phyloP scores from a whole-genome alignment of 1,140 invertebrate species.

The Leptoteleia sp. region DNA sequence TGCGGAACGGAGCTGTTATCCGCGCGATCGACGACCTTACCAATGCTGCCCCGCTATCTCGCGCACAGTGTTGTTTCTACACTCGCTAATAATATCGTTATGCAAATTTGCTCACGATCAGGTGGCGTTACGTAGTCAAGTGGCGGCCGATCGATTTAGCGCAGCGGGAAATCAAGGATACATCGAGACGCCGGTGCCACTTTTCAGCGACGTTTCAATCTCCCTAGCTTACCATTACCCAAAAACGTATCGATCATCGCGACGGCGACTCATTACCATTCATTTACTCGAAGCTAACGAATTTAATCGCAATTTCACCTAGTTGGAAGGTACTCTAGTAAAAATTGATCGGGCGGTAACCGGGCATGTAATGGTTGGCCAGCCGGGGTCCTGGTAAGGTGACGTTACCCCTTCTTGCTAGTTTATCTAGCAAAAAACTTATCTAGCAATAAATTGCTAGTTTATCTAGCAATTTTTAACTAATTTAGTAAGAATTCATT shows the following conservation, averaged over 20 bases:
- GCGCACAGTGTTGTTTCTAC: constrained; percentile 63
- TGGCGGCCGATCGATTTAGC: constrained; percentile 31
- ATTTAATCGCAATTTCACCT: no score
- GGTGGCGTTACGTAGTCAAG: constrained; percentile 51
- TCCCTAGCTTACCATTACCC: constrained; percentile 9
- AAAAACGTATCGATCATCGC: constrained; percentile 15
- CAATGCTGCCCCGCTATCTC: constrained; percentile 67
- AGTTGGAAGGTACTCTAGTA: no score
- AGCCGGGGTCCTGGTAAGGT: no score
- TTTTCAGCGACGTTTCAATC: constrained; percentile 30
- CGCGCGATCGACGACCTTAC: constrained; percentile 70
- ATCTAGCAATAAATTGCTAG: no score
- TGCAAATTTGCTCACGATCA: constrained; percentile 69
- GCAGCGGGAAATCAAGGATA: constrained; percentile 50
- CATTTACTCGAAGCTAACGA: no score
- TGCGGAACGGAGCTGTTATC: constrained; percentile 64
- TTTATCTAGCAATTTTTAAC: no score
- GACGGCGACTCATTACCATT: no score
- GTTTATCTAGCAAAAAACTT: no score
- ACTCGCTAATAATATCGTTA: constrained; percentile 77
- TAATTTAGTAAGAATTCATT: no score
- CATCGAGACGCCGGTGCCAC: constrained; percentile 11
- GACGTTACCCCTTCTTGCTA: no score
- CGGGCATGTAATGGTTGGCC: no score
- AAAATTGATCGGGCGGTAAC: no score